phyloP scores from a whole-genome alignment of 2,797 vertebrate genomes.

The Falco rusticolus region DNA sequence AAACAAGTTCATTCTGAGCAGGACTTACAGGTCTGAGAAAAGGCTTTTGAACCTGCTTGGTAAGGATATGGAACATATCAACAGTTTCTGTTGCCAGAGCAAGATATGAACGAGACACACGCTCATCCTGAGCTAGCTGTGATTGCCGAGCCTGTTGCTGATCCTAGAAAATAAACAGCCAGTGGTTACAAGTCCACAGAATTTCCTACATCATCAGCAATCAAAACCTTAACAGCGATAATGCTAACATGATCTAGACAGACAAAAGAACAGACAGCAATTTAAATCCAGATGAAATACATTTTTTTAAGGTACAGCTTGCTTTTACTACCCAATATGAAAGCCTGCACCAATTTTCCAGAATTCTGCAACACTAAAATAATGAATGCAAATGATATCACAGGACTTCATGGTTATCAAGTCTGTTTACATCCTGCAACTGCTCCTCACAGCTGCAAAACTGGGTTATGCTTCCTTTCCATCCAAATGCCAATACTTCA shows the following conservation, averaged over 20 bases:
- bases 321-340: not conserved
- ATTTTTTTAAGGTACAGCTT: not conserved
- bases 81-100: slow-evolving; percentile 97
- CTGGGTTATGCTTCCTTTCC: slow-evolving; percentile 4
- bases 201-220: not conserved
- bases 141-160: slow-evolving; percentile 98
- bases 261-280: not conserved
- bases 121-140: slow-evolving; percentile 96
- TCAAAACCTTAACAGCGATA: not conserved
- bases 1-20: not conserved
- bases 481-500: slow-evolving; percentile 8
- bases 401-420: not conserved
- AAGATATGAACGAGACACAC: slow-evolving; percentile 95
- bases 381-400: not conserved
- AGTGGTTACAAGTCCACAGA: not conserved
- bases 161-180: slow-evolving; percentile 79
- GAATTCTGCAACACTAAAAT: not conserved
- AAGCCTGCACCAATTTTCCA: not conserved
- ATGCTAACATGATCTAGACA: rapidly evolving
- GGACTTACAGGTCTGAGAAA: slow-evolving; percentile 96
- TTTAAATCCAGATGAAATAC: not conserved
- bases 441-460: slow-evolving; percentile 19
- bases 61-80: slow-evolving; percentile 99
- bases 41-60: slow-evolving; percentile 99
- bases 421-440: not conserved